Conservation (phyloP, 2,888 invertebrate species). For the Lasioglossum leucozonium region DNA sequence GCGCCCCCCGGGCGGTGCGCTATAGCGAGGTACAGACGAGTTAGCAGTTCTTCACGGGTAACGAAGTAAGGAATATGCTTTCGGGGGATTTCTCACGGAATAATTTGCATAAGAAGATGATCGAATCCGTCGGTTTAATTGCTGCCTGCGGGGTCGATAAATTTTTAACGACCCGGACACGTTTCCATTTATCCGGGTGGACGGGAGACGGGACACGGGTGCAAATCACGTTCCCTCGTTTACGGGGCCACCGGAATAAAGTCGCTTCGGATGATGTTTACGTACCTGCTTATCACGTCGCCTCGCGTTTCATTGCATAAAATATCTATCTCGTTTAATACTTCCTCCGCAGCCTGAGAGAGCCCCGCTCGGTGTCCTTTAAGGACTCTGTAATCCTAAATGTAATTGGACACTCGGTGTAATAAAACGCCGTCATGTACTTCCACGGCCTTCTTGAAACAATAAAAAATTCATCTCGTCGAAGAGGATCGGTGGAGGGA, state of each 20-base stretch:
- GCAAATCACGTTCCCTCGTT: neutral
- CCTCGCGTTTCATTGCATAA: constrained; percentile 4
- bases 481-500: neutral
- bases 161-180: constrained; percentile 2
- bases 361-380: neutral
- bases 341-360: neutral
- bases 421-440: constrained; percentile 16
- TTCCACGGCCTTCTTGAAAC: neutral
- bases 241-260: neutral
- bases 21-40: neutral
- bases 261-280: neutral
- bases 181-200: neutral
- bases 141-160: neutral
- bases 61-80: neutral
- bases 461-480: constrained; percentile 24
- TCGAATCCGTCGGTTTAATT: neutral
- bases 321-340: constrained; percentile 11
- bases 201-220: neutral
- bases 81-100: neutral
- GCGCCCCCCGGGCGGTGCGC: neutral
- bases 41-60: neutral
- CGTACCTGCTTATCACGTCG: neutral
- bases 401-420: constrained; percentile 40
- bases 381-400: constrained; percentile 32
- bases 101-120: constrained; percentile 1